Evolutionary conservation across 2,113 vertebrate species (phyloP).

Genomic region (Nesogale talazaci): DNA sequence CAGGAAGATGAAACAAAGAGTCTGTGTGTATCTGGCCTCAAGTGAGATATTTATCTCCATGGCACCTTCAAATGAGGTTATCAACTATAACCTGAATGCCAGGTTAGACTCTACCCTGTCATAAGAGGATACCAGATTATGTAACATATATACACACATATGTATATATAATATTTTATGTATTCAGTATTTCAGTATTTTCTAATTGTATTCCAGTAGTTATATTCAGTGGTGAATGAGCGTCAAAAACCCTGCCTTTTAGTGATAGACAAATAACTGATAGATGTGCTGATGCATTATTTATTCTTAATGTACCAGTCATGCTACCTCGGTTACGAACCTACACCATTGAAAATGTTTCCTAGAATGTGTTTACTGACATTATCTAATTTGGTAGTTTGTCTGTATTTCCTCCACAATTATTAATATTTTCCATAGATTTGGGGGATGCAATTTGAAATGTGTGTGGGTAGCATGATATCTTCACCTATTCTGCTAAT

Average conservation of each 20-base stretch:
- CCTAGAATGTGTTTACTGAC: conserved; percentile 23
- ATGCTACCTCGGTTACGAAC: conserved; percentile 45
- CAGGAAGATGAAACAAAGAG: too few relatives aligned
- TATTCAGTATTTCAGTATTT: conserved; percentile 68
- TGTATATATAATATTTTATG: background rate
- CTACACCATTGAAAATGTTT: conserved; percentile 48
- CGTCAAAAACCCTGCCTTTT: conserved; percentile 47
- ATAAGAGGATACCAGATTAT: too few relatives aligned
- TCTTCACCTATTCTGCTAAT: background rate
- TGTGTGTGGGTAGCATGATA: conserved; percentile 48
- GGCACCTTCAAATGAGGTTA: too few relatives aligned
- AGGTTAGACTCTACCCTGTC: too few relatives aligned
- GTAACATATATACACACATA: background rate
- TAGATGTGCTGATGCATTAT: conserved; percentile 4
- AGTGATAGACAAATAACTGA: conserved; percentile 53
- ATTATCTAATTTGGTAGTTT: conserved; percentile 48
- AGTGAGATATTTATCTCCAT: too few relatives aligned
- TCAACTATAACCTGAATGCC: too few relatives aligned
- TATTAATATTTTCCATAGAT: conserved; percentile 49
- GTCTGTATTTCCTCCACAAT: conserved; percentile 48
- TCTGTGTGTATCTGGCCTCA: too few relatives aligned
- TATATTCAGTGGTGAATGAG: conserved; percentile 57
- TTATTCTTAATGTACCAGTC: conserved; percentile 34
- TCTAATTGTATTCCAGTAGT: conserved; percentile 65
- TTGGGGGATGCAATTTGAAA: conserved; percentile 47